Conservation (phyloP, 2,113 vertebrate species). For the Hemiscyllium ocellatum region DNA sequence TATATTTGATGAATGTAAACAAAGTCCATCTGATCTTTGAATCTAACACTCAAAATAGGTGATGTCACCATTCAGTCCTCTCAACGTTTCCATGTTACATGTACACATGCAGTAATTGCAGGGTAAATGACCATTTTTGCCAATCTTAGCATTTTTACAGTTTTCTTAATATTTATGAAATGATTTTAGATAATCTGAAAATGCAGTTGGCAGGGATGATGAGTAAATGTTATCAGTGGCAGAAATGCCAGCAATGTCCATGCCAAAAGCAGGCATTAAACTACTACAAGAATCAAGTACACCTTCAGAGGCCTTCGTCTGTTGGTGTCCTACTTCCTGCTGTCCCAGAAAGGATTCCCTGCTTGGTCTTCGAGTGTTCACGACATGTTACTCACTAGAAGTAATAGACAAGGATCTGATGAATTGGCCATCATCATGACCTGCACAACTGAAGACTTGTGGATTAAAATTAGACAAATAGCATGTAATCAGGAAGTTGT, state of each 20-base stretch:
- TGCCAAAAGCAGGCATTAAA: background rate
- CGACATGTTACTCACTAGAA: background rate
- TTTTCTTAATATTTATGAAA: conserved; percentile 7
- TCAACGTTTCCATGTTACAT: background rate
- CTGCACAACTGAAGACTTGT: background rate
- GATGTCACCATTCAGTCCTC: background rate
- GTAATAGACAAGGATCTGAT: background rate
- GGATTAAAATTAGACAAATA: background rate
- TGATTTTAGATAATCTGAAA: background rate
- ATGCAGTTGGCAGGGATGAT: background rate
- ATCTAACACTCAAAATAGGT: background rate
- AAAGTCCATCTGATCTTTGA: background rate
- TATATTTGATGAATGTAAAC: background rate
- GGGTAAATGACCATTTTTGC: background rate
- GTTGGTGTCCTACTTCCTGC: background rate
- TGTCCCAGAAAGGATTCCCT: background rate
- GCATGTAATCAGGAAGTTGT: background rate
- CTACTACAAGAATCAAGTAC: background rate
- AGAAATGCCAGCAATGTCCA: background rate
- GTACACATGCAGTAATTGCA: background rate
- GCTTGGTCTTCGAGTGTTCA: background rate
- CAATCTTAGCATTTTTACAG: background rate
- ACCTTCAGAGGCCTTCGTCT: background rate
- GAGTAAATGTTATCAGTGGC: background rate
- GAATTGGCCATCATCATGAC: background rate